Evolutionary conservation across 2,797 vertebrate genomes (phyloP), one percentile per base, ranked within the genome.

Genomic region (Salmo trutta): DNA sequence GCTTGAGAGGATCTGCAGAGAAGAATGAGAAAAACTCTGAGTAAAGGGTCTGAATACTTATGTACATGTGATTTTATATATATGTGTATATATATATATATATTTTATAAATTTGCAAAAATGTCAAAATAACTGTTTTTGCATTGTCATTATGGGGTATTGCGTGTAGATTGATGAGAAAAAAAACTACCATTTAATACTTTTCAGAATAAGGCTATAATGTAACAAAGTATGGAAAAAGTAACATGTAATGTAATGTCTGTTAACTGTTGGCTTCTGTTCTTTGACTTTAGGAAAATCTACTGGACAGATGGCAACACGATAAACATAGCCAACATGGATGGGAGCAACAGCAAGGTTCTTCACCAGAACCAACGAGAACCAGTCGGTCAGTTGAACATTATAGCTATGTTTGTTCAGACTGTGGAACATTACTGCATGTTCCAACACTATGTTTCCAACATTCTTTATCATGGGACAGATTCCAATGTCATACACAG

Each of bases 281-380:
- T 64, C 71, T 21, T n/a, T 66, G 4, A 62, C 41, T 79, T 56
- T 82, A 99, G 98, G 70, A 99, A 98, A 90, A 96, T 99, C 31
- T 99, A 97, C 85, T 99, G 98, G 98, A 99, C 96, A 0, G 98
- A 99, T 91, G 97, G 98, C 27, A 98, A 96, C 90, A 98, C 97
- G 72, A 97, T 99, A 90, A 99, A 99, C 90, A 93, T 98, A 93
- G 98, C 98, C 84, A 99, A 97, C 90, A 99, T 99, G 97, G 98
- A 99, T 80, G 98, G 98, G 68, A 98, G 96, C 88, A 99, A 98
- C 89, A 97, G 96, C 93, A 99, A 99, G 89, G 98, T 99, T 83
- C 96, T 99, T 41, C 96, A 97, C 87, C 97, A 98, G 89, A 99
- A 98, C 87, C 98, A 99, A 85, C 97, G 95, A 87, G 98, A 99